Evolutionary conservation across 92 coral and sea anemone genomes (phyloP).

Genomic region (Meandrina meandrites): DNA sequence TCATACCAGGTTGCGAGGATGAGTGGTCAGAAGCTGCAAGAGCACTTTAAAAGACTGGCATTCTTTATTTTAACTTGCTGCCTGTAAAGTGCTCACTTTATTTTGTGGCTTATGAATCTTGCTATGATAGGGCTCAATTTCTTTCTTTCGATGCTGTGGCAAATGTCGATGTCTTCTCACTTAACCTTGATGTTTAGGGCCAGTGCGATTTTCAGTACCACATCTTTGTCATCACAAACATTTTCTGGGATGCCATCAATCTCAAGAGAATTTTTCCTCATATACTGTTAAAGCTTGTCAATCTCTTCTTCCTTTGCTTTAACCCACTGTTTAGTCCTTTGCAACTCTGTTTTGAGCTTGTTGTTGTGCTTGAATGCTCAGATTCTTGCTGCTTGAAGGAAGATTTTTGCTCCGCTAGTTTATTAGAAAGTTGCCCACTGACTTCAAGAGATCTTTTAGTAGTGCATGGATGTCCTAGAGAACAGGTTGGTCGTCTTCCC

Average conservation of each 20-base stretch:
- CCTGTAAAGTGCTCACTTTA: conserved; percentile 5
- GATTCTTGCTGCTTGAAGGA: not conserved
- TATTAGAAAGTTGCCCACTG: not conserved
- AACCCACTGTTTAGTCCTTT: not conserved
- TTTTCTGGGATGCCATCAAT: not conserved
- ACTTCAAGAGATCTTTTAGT: not conserved
- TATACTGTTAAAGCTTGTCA: conserved; percentile 1
- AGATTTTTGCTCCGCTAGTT: not conserved
- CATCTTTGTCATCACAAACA: not conserved
- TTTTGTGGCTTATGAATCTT: conserved; percentile 3
- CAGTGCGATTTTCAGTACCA: not conserved
- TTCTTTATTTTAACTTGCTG: not conserved
- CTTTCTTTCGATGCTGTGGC: not conserved
- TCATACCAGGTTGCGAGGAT: not conserved
- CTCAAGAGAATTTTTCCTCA: not conserved
- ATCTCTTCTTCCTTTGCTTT: not conserved
- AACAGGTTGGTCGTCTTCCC: not conserved
- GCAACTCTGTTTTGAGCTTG: not conserved
- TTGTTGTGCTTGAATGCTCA: not conserved
- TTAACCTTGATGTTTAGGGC: not conserved
- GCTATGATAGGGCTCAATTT: not conserved
- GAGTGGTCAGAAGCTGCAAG: not conserved
- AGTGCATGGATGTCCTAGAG: not conserved
- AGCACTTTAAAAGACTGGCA: not conserved
- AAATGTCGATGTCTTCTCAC: not conserved